These are phyloP conservation scores for Chelon auratus DNA, from an alignment of 2,797 vertebrate genomes.

Conservation along the genomic window DNA sequence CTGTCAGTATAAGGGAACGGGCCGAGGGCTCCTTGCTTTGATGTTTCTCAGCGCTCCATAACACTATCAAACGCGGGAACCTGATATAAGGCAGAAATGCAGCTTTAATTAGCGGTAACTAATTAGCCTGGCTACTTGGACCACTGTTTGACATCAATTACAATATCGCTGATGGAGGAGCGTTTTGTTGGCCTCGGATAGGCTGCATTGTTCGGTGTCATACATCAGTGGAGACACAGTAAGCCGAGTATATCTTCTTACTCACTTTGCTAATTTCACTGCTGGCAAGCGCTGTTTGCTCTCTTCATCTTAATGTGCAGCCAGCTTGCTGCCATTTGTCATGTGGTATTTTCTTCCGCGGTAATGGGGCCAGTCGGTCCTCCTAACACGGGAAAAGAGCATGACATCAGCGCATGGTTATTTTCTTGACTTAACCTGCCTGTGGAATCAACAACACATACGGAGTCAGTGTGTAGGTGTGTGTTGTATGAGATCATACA, in stretches of 20 bases:
- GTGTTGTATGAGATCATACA: conserved; percentile 63
- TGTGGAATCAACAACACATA: conserved; percentile 64
- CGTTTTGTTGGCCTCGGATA: conserved; percentile 42
- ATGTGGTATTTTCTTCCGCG: conserved; percentile 62
- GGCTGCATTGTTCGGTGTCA: conserved; percentile 44
- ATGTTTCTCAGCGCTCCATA: conserved; percentile 47
- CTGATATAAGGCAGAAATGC: conserved; percentile 31
- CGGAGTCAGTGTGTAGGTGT: conserved; percentile 44
- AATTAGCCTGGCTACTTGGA: conserved; percentile 58
- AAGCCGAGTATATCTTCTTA: conserved; percentile 63
- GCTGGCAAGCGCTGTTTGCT: conserved; percentile 60
- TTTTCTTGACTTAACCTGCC: conserved; percentile 61
- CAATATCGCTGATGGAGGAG: conserved; percentile 40
- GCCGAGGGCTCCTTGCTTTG: not conserved
- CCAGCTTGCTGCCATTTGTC: conserved; percentile 76
- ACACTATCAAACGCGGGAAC: conserved; percentile 57
- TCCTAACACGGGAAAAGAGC: conserved; percentile 47
- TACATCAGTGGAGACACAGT: conserved; percentile 54
- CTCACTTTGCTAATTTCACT: conserved; percentile 62
- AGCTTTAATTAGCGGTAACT: conserved; percentile 61
- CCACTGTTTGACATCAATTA: conserved; percentile 64
- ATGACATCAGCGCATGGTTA: conserved; percentile 68
- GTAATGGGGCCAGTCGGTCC: conserved; percentile 49
- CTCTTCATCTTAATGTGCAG: conserved; percentile 51
- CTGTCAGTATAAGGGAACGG: conserved; percentile 9